A percentile compares a stretch with the other conserved stretches of the same genome.
Conservation (phyloP, 2,888 invertebrate genomes). For the Micoletzkya japonica region DNA sequence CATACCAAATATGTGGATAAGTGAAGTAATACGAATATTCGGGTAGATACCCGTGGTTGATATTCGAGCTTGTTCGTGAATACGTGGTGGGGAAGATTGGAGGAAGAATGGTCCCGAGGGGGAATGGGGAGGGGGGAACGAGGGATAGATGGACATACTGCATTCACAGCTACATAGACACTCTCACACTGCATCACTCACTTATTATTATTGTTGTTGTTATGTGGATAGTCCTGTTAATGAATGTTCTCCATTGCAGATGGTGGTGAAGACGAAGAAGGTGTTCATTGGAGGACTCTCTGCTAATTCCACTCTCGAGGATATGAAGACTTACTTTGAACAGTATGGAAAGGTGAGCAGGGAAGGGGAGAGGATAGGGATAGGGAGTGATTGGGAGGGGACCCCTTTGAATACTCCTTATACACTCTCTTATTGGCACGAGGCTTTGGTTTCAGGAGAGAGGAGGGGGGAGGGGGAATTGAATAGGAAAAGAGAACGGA, state of each 20-base stretch:
- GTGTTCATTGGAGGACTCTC: conserved; percentile 99
- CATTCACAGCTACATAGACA: too few relatives aligned
- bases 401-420: not conserved
- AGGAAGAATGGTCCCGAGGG: not conserved
- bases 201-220: too few relatives aligned
- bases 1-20: too few relatives aligned
- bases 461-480: not conserved
- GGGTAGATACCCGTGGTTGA: too few relatives aligned
- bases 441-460: conserved; percentile 12
- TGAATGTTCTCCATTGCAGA: conserved; percentile 73
- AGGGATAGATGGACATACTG: too few relatives aligned
- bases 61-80: too few relatives aligned
- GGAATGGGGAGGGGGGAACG: not conserved
- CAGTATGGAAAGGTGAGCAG: conserved; percentile 96
- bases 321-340: conserved; percentile 99
- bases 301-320: conserved; percentile 97
- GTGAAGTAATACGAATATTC: not conserved
- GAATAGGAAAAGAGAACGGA: conserved; percentile 1
- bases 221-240: too few relatives aligned
- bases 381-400: not conserved
- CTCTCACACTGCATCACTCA: too few relatives aligned
- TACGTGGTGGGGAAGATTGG: too few relatives aligned
- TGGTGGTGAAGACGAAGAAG: conserved; percentile 99
- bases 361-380: not conserved
- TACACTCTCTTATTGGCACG: not conserved